Conservation (phyloP, 2,113 vertebrate species). For the Lepisosteus osseus region DNA sequence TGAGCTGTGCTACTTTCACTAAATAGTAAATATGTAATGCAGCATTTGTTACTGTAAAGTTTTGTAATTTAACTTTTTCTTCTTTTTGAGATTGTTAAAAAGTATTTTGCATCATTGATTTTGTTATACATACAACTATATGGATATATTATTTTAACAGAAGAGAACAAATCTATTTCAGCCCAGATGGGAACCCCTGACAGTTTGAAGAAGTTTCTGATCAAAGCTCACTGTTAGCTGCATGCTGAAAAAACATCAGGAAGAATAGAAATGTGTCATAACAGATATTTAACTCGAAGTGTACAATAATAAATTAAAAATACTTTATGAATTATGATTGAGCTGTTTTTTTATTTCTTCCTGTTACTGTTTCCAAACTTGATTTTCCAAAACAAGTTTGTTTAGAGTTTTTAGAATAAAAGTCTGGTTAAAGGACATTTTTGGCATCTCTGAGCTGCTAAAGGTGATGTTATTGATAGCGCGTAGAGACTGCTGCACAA, state of each 20-base stretch:
- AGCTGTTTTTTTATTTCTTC: conserved; percentile 19
- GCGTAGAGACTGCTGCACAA: too few relatives aligned
- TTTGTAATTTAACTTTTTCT: conserved; percentile 61
- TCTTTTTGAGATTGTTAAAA: conserved; percentile 45
- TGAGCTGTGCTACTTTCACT: conserved; percentile 33
- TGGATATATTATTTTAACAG: conserved; percentile 45
- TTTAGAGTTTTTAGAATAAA: too few relatives aligned
- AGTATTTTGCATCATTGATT: conserved; percentile 46
- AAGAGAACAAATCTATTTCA: conserved; percentile 48
- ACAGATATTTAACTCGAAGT: too few relatives aligned
- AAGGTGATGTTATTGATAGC: too few relatives aligned
- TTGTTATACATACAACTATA: conserved; percentile 60
- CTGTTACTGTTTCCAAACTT: too few relatives aligned
- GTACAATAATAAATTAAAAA: conserved; percentile 1
- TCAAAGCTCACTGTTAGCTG: conserved; percentile 43
- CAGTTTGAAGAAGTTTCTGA: conserved; percentile 42
- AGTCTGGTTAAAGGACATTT: too few relatives aligned
- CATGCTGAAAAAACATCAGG: conserved; percentile 40
- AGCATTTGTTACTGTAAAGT: conserved; percentile 63
- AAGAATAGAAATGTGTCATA: neutral
- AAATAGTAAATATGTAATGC: conserved; percentile 38
- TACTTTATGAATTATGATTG: conserved; percentile 38
- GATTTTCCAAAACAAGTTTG: too few relatives aligned
- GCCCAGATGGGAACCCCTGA: conserved; percentile 48
- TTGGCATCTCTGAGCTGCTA: too few relatives aligned